Evolutionary conservation across 2,113 vertebrate species (phyloP).

Genomic region (Silurus glanis): DNA sequence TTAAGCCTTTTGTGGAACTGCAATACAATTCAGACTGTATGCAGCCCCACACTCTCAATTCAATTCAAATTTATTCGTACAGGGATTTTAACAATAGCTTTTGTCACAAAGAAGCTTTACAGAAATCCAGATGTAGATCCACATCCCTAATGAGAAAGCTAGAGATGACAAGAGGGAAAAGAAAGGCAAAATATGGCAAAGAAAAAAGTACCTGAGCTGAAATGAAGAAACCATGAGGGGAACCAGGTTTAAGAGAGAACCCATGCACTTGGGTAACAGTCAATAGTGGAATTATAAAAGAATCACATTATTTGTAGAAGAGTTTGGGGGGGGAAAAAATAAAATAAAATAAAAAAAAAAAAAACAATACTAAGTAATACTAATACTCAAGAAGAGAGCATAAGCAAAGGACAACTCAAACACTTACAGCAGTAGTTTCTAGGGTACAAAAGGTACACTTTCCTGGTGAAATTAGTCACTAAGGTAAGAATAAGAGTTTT

Average conservation of each 20-base stretch:
- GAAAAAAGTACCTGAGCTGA: not conserved
- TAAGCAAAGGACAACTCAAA: not conserved
- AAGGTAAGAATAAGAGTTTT: not conserved
- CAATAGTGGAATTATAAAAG: not conserved
- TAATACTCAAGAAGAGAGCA: not conserved
- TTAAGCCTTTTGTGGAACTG: not conserved
- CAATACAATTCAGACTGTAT: not conserved
- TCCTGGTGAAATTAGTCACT: not conserved
- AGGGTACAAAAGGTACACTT: not conserved
- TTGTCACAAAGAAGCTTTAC: not conserved
- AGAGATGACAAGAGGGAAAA: not conserved
- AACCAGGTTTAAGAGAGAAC: not conserved
- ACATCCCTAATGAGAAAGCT: not conserved
- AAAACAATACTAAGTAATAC: not conserved
- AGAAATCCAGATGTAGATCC: not conserved
- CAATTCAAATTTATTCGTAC: not conserved
- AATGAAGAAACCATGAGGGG: not conserved
- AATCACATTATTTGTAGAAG: not conserved
- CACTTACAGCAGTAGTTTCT: not conserved
- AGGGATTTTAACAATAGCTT: not conserved
- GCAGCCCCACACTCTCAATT: not conserved
- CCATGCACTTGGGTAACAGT: not conserved
- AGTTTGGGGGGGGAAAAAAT: too few species aligned
- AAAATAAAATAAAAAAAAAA: not conserved
- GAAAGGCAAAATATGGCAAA: not conserved